Evolutionary conservation across 2,113 vertebrate genomes (phyloP).

Genomic region (Hystrix brachyura): DNA sequence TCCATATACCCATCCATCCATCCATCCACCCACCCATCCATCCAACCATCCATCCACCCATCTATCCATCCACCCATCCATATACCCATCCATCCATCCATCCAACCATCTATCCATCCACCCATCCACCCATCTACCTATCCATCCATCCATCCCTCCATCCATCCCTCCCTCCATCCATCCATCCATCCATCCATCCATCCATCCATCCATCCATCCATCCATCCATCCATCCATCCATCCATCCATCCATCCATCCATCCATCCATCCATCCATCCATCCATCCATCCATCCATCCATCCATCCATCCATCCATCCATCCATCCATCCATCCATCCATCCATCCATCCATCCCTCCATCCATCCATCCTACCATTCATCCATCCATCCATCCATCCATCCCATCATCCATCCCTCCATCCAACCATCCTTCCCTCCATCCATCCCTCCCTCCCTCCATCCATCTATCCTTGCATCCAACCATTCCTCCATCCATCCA

Average conservation of each 20-base stretch:
- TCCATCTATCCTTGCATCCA: not conserved
- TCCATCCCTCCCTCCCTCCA: not conserved
- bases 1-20: no score
- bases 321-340: rapidly evolving
- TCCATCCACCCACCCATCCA: rapidly evolving
- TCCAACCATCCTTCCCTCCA: not conserved
- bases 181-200: rapidly evolving
- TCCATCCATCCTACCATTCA: no score
- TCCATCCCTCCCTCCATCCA: not conserved
- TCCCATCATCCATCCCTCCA: not conserved
- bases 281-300: no score
- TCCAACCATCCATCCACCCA: rapidly evolving
- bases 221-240: rapidly evolving
- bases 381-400: no score
- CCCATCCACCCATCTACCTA: rapidly evolving
- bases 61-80: not conserved
- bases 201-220: no score
- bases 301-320: not conserved
- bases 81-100: no score
- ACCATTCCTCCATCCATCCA: not conserved
- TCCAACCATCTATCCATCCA: not conserved
- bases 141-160: no score
- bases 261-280: rapidly evolving
- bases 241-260: no score
- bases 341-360: not conserved